Base-by-base conservation (phyloP, 2,888 invertebrate genomes). In the Dione vanillae region DNA sequence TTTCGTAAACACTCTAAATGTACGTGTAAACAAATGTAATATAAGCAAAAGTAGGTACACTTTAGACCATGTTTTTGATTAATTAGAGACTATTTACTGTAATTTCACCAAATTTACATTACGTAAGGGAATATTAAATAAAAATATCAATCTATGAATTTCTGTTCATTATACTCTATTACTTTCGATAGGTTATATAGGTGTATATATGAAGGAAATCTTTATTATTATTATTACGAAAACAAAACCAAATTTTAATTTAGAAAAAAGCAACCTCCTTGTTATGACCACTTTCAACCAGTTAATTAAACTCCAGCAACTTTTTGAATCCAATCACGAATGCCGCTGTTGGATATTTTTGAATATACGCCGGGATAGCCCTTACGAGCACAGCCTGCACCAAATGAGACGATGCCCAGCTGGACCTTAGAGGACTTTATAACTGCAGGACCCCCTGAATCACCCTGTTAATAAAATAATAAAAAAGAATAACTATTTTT, bases 391-490 rank as follows among this genome's bases (percentile, higher is more conserved):
- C 85, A 85, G 1, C 84, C 85, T 7, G 68, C 65, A 0, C 84
- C 85, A 41, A 76, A 80, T 2, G 85, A 85, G 0, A 82, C 82
- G 3, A 84, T 71, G 1, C 81, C 85, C 0, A 78, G 10, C 62
- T 80, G 79, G 1, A 67, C 65, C 2, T 70, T 71, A n/a, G 64
- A 66, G 2, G 61, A 67, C 7, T 66, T 73, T 7, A 69, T 40
- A 2, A 81, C 82, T 11, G 79, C 81, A 52, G 85, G 84, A 12
- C 85, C 84, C 7, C 78, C 78, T 19, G 77, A 77, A 43, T 78
- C 78, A 19, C 78, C 78, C 78, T 78, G 11, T 12, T 19, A 58
- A 11, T 56, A n/a, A 10, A 20, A 40, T 9, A 40, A 49, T n/a
- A n/a, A n/a, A n/a, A n/a, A n/a, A n/a, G n/a, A 52, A 49, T 27